A percentile compares a stretch with the other conserved stretches of the same genome.
Evolutionary conservation across 2,888 invertebrate species (phyloP).

Genomic region (Rhopalosiphum nymphaeae): DNA sequence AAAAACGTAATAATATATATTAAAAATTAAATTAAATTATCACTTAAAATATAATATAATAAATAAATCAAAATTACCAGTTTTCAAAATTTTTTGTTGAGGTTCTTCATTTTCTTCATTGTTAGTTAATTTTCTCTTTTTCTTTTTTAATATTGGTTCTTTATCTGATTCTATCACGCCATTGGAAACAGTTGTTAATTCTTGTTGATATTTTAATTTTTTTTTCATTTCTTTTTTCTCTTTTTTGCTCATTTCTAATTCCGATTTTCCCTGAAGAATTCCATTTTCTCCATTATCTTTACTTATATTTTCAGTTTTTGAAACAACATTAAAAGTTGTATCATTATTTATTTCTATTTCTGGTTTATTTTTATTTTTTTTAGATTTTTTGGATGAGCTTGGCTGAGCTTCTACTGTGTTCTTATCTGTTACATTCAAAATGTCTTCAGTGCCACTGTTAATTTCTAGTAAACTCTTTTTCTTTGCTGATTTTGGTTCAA

Average conservation of each 20-base stretch:
- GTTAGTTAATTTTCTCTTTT: conserved; percentile 60
- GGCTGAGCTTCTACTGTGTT: neutral
- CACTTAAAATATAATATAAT: neutral
- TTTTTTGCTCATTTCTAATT: conserved; percentile 56
- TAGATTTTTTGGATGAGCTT: conserved; percentile 39
- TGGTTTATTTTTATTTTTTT: conserved; percentile 46
- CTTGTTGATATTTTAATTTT: conserved; percentile 21
- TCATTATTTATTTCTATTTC: neutral
- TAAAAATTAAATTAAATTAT: neutral
- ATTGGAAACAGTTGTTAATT: conserved; percentile 41
- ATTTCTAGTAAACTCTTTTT: conserved; percentile 33
- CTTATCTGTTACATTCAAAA: neutral
- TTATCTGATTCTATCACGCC: conserved; percentile 15
- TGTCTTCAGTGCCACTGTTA: neutral
- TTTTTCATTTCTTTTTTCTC: conserved; percentile 58
- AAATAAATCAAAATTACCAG: conserved; percentile 32
- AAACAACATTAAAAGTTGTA: neutral
- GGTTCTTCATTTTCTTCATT: conserved; percentile 57
- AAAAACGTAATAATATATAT: neutral
- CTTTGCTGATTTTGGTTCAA: neutral
- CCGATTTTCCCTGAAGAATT: conserved; percentile 20
- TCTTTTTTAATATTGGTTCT: conserved; percentile 58
- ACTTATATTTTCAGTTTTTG: neutral
- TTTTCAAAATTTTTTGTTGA: conserved; percentile 46
- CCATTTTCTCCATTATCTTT: conserved; percentile 23